phyloP scores from a whole-genome alignment of 2,888 invertebrate genomes.

The Helleia helle region DNA sequence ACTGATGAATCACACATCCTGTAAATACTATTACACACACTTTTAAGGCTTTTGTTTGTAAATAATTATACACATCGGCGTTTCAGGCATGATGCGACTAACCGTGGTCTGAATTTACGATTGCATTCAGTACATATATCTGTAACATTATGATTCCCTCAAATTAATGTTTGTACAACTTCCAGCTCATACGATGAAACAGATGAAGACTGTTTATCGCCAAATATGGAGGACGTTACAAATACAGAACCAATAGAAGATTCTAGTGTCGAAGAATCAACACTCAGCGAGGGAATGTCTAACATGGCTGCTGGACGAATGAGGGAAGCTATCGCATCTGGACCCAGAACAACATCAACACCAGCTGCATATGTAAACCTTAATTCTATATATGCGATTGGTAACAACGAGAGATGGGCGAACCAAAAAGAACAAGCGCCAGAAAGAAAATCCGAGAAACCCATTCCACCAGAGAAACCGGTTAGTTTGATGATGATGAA shows the following conservation, averaged over 20 bases:
- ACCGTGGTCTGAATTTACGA: constrained; percentile 41
- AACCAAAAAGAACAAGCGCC: constrained; percentile 25
- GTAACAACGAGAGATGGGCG: constrained; percentile 41
- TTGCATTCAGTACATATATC: constrained; percentile 66
- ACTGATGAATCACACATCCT: constrained; percentile 57
- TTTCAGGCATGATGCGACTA: constrained; percentile 62
- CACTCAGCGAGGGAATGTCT: constrained; percentile 45
- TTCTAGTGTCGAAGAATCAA: constrained; percentile 60
- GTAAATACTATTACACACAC: constrained; percentile 40
- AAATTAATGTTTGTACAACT: constrained; percentile 19
- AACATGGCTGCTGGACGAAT: constrained; percentile 23
- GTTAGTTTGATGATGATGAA: constrained; percentile 66
- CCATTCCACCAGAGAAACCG: constrained; percentile 63
- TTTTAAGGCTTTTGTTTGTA: constrained; percentile 57
- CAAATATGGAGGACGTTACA: constrained; percentile 77
- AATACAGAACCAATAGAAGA: constrained; percentile 62
- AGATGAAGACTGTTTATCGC: constrained; percentile 79
- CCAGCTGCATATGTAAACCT: constrained; percentile 50
- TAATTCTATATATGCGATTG: constrained; percentile 61
- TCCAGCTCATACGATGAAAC: constrained; percentile 81
- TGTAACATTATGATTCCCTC: constrained; percentile 7
- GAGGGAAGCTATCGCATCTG: constrained; percentile 24
- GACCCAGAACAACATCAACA: constrained; percentile 24
- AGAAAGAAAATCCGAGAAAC: constrained; percentile 56
- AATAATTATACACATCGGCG: constrained; percentile 44